A percentile compares a stretch with the other conserved stretches of the same genome.
phyloP scores from a whole-genome alignment of 2,888 invertebrate species.

The Latrodectus elegans region DNA sequence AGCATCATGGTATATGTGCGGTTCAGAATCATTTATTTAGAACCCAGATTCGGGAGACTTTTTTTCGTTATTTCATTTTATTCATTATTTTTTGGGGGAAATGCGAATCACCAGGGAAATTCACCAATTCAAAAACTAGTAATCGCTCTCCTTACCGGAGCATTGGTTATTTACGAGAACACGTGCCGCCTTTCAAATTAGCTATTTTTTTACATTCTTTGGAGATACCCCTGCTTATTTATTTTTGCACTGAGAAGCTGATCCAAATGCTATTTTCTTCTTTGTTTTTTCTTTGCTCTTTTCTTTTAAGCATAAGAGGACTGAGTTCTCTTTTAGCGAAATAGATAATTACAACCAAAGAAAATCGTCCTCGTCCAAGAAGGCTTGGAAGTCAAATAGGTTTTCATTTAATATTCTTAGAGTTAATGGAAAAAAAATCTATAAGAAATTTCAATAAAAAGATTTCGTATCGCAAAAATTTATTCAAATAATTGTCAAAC shows the following conservation, averaged over 20 bases:
- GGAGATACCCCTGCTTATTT: slow-evolving; percentile 27
- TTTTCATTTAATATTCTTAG: no score
- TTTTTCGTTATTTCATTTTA: slow-evolving; percentile 22
- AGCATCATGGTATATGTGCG: slow-evolving; percentile 15
- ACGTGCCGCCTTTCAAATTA: slow-evolving; percentile 40
- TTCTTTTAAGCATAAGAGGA: neutral
- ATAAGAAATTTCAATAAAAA: no score
- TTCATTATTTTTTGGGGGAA: slow-evolving; percentile 13
- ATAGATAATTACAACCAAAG: neutral
- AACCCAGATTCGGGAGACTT: slow-evolving; percentile 21
- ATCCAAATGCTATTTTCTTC: neutral
- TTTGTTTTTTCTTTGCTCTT: neutral
- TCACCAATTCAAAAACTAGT: slow-evolving; percentile 43
- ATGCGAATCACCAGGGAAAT: slow-evolving; percentile 42
- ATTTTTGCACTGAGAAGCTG: slow-evolving; percentile 27
- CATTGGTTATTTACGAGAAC: slow-evolving; percentile 48
- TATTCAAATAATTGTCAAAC: no score
- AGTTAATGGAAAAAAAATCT: no score
- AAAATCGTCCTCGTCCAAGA: neutral
- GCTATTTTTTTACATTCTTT: neutral
- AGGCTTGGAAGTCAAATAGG: neutral
- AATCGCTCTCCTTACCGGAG: slow-evolving; percentile 39
- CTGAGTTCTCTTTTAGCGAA: neutral
- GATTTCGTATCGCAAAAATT: no score
- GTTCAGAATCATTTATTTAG: slow-evolving; percentile 35